A percentile compares a stretch with the other conserved stretches of the same genome.
Conservation (phyloP, 2,113 vertebrate species). For the Calyptommatus sinebrachiatus region DNA sequence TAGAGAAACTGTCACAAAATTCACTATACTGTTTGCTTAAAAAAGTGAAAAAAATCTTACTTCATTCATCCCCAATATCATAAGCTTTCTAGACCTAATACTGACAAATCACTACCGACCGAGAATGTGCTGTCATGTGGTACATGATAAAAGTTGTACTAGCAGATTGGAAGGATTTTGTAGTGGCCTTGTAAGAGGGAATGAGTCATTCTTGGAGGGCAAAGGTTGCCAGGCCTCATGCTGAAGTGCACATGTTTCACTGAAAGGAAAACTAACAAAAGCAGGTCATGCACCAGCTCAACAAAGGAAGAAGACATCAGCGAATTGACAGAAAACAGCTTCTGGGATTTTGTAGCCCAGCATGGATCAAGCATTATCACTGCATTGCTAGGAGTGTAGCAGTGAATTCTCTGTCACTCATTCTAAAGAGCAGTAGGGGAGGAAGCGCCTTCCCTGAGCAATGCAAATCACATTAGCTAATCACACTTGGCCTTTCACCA, state of each 20-base stretch:
- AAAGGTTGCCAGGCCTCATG: constrained; percentile 63
- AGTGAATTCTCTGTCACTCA: not conserved
- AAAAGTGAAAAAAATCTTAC: not conserved
- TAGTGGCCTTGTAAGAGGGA: constrained; percentile 60
- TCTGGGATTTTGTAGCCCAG: constrained; percentile 43
- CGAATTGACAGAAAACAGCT: constrained; percentile 57
- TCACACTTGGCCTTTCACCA: constrained; percentile 30
- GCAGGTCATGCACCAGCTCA: constrained; percentile 32
- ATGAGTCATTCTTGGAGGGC: constrained; percentile 60
- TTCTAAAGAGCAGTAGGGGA: not conserved
- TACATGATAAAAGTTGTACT: constrained; percentile 42
- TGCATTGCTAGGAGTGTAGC: not conserved
- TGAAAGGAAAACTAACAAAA: constrained; percentile 64
- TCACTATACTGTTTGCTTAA: not conserved
- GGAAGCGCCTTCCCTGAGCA: constrained; percentile 13
- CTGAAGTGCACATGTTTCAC: constrained; percentile 60
- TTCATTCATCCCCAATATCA: constrained; percentile 18
- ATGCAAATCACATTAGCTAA: constrained; percentile 22
- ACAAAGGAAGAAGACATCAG: constrained; percentile 51
- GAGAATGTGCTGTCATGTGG: not conserved
- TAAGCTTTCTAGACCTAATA: constrained; percentile 12
- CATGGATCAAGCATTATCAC: constrained; percentile 9
- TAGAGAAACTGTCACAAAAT: not conserved
- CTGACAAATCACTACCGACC: fast-evolving
- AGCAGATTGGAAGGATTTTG: constrained; percentile 58